phyloP scores from a whole-genome alignment of 2,888 invertebrate species.

The Xanthia togata region DNA sequence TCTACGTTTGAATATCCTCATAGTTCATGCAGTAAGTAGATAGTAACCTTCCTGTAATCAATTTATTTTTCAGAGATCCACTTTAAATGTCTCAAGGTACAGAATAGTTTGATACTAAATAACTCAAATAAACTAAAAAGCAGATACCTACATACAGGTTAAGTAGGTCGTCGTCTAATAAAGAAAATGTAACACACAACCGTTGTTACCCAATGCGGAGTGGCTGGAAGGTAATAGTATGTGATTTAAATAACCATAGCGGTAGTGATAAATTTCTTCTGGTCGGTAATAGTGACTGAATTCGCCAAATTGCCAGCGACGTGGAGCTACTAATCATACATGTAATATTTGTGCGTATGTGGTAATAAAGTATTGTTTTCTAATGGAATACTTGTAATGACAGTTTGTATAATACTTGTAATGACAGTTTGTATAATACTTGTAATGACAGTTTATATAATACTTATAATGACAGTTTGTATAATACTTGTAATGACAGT shows the following conservation, averaged over 20 bases:
- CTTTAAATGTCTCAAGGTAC: too few species aligned
- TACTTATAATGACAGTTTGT: background rate
- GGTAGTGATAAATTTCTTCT: slow-evolving; percentile 75
- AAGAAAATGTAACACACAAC: slow-evolving; percentile 68
- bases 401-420: background rate
- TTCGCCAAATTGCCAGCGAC: slow-evolving; percentile 66
- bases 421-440: background rate
- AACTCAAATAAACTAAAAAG: background rate
- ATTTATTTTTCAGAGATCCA: background rate
- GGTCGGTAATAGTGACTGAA: slow-evolving; percentile 67
- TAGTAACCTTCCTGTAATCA: background rate
- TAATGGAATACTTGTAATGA: background rate
- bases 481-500: too few species aligned
- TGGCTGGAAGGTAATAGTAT: slow-evolving; percentile 70
- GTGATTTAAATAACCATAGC: slow-evolving; percentile 77
- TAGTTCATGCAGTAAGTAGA: background rate
- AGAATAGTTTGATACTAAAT: background rate
- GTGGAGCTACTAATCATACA: slow-evolving; percentile 60
- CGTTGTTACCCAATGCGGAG: slow-evolving; percentile 72
- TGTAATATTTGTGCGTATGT: slow-evolving; percentile 21
- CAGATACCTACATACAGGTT: background rate
- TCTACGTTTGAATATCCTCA: background rate
- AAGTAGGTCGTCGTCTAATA: slow-evolving; percentile 35
- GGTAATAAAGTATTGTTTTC: background rate
- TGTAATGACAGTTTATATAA: background rate